A percentile compares a stretch with the other conserved stretches of the same genome.
phyloP scores from a whole-genome alignment of 2,797 vertebrate genomes.

The Anisognathus igniventris region DNA sequence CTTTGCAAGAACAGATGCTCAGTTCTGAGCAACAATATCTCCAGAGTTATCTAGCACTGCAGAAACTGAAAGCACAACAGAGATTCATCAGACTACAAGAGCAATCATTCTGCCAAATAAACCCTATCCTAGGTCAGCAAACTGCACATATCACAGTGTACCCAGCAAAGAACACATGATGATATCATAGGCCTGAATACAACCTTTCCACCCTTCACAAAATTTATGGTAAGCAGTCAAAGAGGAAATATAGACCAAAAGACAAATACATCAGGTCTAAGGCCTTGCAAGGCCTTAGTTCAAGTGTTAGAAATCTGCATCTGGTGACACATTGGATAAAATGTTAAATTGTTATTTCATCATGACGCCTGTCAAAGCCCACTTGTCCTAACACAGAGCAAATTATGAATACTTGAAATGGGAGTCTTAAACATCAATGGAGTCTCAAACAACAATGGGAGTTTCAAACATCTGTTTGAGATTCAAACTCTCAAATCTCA shows the following conservation, averaged over 20 bases:
- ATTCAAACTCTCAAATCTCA: neutral
- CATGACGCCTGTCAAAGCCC: neutral
- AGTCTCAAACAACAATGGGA: neutral
- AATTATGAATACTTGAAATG: neutral
- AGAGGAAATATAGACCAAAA: neutral
- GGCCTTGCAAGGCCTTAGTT: neutral
- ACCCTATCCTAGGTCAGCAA: neutral
- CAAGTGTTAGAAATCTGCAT: neutral
- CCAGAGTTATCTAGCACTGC: neutral
- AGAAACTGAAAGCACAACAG: neutral
- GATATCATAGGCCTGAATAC: neutral
- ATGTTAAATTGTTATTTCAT: neutral
- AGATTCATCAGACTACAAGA: neutral
- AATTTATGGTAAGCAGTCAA: neutral
- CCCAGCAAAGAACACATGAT: neutral
- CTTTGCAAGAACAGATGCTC: neutral
- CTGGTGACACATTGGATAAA: neutral
- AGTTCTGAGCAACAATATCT: neutral
- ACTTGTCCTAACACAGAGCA: neutral
- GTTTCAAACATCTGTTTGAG: neutral
- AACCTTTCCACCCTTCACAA: neutral
- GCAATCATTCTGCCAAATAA: neutral
- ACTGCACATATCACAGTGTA: neutral
- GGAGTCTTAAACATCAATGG: neutral
- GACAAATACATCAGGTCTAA: neutral